Conservation (phyloP, 2,113 vertebrate genomes). For the Eulemur macaco region DNA sequence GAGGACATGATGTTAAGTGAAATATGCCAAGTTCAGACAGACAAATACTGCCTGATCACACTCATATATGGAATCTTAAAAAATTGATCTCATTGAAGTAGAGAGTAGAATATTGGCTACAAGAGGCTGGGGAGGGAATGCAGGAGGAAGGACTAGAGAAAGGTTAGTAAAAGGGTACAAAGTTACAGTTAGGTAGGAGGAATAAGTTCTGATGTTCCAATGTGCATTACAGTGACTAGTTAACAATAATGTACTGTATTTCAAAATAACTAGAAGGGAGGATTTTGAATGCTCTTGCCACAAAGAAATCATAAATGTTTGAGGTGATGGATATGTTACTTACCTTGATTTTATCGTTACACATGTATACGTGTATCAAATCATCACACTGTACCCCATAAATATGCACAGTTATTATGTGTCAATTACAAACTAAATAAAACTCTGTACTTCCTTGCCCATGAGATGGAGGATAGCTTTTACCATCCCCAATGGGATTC, state of each 20-base stretch:
- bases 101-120: not conserved
- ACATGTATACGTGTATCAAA: not conserved
- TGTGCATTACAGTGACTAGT: not conserved
- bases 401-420: not conserved
- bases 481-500: not conserved
- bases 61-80: not conserved
- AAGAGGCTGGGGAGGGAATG: not conserved
- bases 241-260: not conserved
- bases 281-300: not conserved
- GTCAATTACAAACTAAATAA: not conserved
- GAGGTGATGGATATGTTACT: not conserved
- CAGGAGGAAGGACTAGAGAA: not conserved
- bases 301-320: not conserved
- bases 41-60: not conserved
- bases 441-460: not conserved
- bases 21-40: not conserved
- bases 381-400: not conserved
- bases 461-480: not conserved
- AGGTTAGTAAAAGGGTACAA: not conserved
- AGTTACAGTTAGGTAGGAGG: not conserved
- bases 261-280: not conserved
- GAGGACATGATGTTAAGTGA: not conserved
- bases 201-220: not conserved
- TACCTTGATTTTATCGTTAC: not conserved
- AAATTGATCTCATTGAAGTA: not conserved